A percentile compares a stretch with the other conserved stretches of the same genome.
Conservation (phyloP, 2,888 invertebrate genomes). For the Biston stratarius region DNA sequence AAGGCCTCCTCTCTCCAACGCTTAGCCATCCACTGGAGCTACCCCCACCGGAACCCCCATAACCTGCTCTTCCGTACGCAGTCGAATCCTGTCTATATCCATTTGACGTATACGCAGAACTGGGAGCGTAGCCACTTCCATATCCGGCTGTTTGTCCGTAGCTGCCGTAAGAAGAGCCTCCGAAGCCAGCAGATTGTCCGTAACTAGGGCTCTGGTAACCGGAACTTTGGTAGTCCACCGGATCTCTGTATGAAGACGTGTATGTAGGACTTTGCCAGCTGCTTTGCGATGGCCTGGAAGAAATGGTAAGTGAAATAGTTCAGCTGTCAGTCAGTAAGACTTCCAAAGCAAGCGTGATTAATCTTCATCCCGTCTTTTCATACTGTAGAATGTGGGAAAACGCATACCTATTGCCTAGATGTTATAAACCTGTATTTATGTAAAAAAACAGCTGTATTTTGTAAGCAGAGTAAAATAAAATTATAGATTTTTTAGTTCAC, state of each 20-base stretch:
- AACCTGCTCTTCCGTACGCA: slow-evolving; percentile 33
- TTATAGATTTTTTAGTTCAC: no score
- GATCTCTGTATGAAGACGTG: slow-evolving; percentile 45
- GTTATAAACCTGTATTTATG: no score
- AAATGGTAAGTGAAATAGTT: not conserved
- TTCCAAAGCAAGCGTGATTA: no score
- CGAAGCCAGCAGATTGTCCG: slow-evolving; percentile 38
- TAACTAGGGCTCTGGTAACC: slow-evolving; percentile 46
- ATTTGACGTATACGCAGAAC: slow-evolving; percentile 26
- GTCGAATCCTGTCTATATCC: slow-evolving; percentile 51
- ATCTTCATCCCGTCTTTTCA: no score
- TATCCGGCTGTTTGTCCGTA: slow-evolving; percentile 36
- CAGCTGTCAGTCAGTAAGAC: no score
- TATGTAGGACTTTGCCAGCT: slow-evolving; percentile 68
- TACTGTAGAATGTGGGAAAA: no score
- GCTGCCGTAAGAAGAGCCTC: slow-evolving; percentile 38
- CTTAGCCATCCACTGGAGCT: slow-evolving; percentile 74
- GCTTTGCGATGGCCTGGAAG: slow-evolving; percentile 65
- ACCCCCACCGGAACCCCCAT: slow-evolving; percentile 47
- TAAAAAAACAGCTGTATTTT: no score
- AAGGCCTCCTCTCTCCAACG: slow-evolving; percentile 75
- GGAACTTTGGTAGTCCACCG: slow-evolving; percentile 35
- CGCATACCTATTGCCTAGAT: no score
- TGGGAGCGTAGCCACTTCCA: slow-evolving; percentile 29
- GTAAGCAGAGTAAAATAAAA: no score